Conservation (phyloP, 2,113 vertebrate species). For the Phaetusa simplex region DNA sequence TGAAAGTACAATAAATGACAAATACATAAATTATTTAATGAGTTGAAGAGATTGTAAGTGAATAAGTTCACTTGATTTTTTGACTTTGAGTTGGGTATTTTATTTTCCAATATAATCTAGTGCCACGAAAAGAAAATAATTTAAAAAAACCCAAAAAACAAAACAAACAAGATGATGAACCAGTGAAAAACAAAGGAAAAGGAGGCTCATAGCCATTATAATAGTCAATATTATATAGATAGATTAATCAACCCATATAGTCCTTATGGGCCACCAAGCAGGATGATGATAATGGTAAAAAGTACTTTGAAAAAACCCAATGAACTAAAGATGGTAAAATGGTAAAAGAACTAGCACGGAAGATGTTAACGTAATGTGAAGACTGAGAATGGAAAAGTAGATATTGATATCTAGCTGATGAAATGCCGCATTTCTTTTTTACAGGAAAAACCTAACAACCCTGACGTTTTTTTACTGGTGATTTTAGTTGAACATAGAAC, state of each 20-base stretch:
- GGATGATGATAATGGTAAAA: background rate
- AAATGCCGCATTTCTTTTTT: background rate
- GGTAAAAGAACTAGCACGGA: background rate
- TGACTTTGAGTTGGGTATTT: background rate
- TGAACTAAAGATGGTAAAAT: background rate
- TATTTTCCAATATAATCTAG: background rate
- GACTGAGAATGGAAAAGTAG: background rate
- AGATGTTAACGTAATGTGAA: background rate
- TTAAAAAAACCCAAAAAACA: background rate
- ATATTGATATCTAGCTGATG: background rate
- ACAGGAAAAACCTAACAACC: background rate
- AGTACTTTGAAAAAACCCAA: accelerated
- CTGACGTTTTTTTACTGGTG: background rate
- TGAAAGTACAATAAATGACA: background rate
- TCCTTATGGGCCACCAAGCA: background rate
- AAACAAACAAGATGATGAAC: background rate
- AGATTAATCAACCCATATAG: background rate
- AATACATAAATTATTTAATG: background rate
- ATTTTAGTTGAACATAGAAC: background rate
- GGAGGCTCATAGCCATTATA: background rate
- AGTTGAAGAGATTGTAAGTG: background rate
- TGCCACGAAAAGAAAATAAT: background rate
- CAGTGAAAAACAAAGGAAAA: background rate
- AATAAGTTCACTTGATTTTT: background rate
- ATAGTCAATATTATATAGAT: background rate